Evolutionary conservation across 2,888 invertebrate species (phyloP).

Genomic region (Uloborus plumipes): DNA sequence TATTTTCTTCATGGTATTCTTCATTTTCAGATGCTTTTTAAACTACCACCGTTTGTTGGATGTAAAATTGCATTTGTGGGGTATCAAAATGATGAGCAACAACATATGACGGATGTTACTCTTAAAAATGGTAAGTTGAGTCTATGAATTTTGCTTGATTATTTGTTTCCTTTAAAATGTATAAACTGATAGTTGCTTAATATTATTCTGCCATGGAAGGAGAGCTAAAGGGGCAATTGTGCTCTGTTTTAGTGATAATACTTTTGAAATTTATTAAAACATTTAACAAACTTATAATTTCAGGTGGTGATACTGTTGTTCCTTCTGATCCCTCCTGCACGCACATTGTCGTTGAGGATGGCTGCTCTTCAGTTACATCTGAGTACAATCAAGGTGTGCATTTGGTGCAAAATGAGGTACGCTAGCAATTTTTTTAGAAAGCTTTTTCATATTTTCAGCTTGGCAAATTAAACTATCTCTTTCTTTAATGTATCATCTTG

Average conservation of each 20-base stretch:
- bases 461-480: neutral
- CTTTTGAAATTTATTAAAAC: neutral
- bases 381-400: slow-evolving; percentile 5
- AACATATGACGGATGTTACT: slow-evolving; percentile 92
- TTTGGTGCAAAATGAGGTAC: slow-evolving; percentile 59
- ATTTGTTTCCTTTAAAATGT: too few relatives aligned
- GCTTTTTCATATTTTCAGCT: too few relatives aligned
- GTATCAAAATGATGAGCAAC: slow-evolving; percentile 89
- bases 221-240: too few relatives aligned
- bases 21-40: slow-evolving; percentile 75
- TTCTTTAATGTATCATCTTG: neutral
- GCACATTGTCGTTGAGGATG: slow-evolving; percentile 81
- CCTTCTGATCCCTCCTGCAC: slow-evolving; percentile 86
- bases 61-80: slow-evolving; percentile 90
- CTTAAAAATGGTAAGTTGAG: slow-evolving; percentile 79
- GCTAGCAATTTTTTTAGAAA: neutral
- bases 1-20: neutral
- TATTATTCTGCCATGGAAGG: too few relatives aligned
- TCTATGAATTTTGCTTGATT: too few relatives aligned
- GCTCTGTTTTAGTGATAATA: too few relatives aligned
- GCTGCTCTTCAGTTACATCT: slow-evolving; percentile 58
- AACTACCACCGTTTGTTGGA: slow-evolving; percentile 88
- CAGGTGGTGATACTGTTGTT: slow-evolving; percentile 81
- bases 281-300: slow-evolving; percentile 7
- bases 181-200: too few relatives aligned